These are phyloP conservation scores for Chaitophorus viminalis DNA, from an alignment of 2,888 invertebrate genomes.

Conservation along the genomic window DNA sequence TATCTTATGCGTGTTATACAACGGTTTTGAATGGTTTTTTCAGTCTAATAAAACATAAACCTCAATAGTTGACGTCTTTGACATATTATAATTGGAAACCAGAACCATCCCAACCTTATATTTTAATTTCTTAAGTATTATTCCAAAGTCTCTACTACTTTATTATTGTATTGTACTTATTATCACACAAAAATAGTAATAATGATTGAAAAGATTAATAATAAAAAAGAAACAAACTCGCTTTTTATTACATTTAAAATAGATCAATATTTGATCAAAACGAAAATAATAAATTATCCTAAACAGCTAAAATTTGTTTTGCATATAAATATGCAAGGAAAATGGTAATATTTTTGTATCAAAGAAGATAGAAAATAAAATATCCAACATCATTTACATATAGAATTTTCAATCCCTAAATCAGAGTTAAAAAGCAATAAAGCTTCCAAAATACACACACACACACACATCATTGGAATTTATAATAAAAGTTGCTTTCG, in stretches of 20 bases:
- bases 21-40: not conserved
- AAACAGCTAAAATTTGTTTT: not conserved
- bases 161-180: not conserved
- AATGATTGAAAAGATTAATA: not conserved
- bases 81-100: not conserved
- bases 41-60: not conserved
- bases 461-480: not conserved
- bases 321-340: not conserved
- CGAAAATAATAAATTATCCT: no score
- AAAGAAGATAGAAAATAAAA: slow-evolving; percentile 16
- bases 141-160: not conserved
- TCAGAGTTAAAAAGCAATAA: slow-evolving; percentile 17
- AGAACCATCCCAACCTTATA: not conserved
- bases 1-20: not conserved
- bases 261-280: not conserved
- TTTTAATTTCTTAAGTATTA: no score
- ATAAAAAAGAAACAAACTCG: not conserved
- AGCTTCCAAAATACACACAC: not conserved
- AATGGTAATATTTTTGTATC: not conserved
- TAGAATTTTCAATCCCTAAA: not conserved
- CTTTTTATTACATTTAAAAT: not conserved
- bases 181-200: not conserved
- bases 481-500: not conserved
- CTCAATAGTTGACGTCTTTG: not conserved
- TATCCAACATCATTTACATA: slow-evolving; percentile 30